These are phyloP conservation scores for Pleuronectes platessa DNA, from an alignment of 2,113 vertebrate species.

Conservation along the genomic window DNA sequence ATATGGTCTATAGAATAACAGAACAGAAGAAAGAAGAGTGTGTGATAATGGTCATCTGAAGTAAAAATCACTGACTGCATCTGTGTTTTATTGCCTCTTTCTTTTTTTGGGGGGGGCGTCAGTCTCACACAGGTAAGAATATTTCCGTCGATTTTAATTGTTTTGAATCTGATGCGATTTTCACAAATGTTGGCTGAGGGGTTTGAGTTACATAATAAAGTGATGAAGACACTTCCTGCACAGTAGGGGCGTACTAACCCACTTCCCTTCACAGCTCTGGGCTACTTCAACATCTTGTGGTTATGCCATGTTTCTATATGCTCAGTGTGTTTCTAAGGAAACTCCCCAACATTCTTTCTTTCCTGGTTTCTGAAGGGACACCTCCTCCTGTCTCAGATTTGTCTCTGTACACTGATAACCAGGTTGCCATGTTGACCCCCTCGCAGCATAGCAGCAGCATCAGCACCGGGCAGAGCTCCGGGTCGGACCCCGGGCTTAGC, in stretches of 20 bases:
- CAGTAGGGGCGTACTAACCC: not conserved
- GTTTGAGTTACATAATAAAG: not conserved
- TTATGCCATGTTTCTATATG: not conserved
- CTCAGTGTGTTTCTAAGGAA: not conserved
- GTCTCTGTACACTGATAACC: not conserved
- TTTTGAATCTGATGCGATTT: not conserved
- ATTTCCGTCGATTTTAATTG: too few relatives aligned
- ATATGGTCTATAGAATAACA: slow-evolving; percentile 43
- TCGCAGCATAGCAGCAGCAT: slow-evolving; percentile 49
- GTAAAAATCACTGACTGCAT: not conserved
- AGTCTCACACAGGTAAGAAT: too few relatives aligned
- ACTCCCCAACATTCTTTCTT: not conserved
- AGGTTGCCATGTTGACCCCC: slow-evolving; percentile 32
- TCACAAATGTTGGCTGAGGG: not conserved
- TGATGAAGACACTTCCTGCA: not conserved
- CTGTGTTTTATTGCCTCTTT: not conserved
- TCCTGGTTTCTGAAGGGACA: not conserved
- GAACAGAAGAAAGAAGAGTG: not conserved
- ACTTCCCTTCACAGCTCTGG: not conserved
- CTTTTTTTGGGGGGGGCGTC: too few relatives aligned
- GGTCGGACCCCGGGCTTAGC: slow-evolving; percentile 20
- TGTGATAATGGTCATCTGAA: not conserved
- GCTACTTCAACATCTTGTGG: not conserved
- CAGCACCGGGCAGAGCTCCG: slow-evolving; percentile 35
- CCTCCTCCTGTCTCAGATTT: not conserved